These are phyloP conservation scores for Drosophila mimica DNA, from an alignment of 2,888 invertebrate genomes.

Conservation along the genomic window DNA sequence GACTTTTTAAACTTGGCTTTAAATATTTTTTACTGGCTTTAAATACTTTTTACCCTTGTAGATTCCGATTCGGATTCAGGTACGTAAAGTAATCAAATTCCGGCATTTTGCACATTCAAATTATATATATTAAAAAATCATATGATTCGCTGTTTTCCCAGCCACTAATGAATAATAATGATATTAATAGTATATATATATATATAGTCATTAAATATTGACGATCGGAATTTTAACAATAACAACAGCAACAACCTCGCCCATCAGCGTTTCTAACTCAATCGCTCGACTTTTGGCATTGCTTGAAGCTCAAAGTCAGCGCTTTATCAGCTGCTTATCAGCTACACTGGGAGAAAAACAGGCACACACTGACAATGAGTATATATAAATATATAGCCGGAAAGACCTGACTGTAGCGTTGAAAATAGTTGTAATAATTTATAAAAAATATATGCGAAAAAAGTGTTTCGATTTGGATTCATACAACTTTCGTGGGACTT, in stretches of 20 bases:
- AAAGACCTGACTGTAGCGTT: background rate
- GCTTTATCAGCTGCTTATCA: constrained; percentile 41
- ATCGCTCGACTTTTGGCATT: constrained; percentile 43
- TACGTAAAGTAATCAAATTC: background rate
- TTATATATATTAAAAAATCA: background rate
- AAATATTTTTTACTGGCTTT: no score
- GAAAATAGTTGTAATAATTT: background rate
- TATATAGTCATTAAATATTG: background rate
- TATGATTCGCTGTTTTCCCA: background rate
- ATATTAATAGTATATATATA: background rate
- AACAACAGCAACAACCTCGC: background rate
- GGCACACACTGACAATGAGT: no score
- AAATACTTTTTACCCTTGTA: background rate
- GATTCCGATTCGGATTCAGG: no score
- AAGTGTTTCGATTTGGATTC: background rate
- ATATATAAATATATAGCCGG: background rate
- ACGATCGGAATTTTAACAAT: background rate
- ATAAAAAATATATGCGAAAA: background rate
- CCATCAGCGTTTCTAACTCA: constrained; percentile 14
- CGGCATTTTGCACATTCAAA: background rate
- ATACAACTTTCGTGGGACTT: background rate
- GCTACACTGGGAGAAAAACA: background rate
- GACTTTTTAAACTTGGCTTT: no score
- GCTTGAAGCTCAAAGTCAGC: constrained; percentile 50
- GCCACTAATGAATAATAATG: background rate